A percentile compares a stretch with the other conserved stretches of the same genome.
Evolutionary conservation across 2,797 vertebrate species (phyloP).

Genomic region (Microctenopoma stevenorrisi): DNA sequence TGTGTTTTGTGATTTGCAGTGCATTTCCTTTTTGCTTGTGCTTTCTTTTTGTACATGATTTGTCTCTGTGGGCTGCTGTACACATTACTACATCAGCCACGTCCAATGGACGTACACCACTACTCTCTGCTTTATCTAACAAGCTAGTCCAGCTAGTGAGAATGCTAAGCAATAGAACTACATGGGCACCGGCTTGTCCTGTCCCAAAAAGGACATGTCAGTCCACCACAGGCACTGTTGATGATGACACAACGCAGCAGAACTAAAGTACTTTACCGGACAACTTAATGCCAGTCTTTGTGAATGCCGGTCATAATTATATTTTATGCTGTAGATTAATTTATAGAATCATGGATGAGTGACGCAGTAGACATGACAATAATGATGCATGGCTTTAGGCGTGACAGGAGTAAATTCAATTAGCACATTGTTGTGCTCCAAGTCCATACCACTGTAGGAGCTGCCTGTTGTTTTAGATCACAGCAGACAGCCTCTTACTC

Average conservation of each 20-base stretch:
- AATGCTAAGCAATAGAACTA: conserved; percentile 63
- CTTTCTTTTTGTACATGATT: too few relatives aligned
- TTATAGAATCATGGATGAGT: conserved; percentile 3
- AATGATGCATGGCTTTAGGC: conserved; percentile 24
- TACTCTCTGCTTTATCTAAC: conserved; percentile 79
- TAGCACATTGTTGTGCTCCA: conserved; percentile 24
- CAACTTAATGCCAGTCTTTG: conserved; percentile 37
- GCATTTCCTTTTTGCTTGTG: too few relatives aligned
- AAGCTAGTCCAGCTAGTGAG: conserved; percentile 69
- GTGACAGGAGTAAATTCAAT: conserved; percentile 40
- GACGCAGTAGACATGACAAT: conserved; percentile 16
- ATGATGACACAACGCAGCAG: conserved; percentile 54
- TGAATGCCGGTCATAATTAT: conserved; percentile 29
- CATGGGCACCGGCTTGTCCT: conserved; percentile 54
- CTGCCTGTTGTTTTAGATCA: conserved; percentile 38
- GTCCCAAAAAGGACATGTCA: neutral
- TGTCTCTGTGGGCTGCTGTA: too few relatives aligned
- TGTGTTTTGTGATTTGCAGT: too few relatives aligned
- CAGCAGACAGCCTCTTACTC: conserved; percentile 33
- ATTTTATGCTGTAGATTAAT: conserved; percentile 7
- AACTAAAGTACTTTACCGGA: conserved; percentile 18
- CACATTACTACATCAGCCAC: conserved; percentile 28
- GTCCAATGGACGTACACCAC: conserved; percentile 68
- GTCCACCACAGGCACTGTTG: conserved; percentile 49
- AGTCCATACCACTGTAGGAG: conserved; percentile 24